These are phyloP conservation scores for Conus betulinus DNA, from an alignment of 1,140 invertebrate species.

Conservation along the genomic window DNA sequence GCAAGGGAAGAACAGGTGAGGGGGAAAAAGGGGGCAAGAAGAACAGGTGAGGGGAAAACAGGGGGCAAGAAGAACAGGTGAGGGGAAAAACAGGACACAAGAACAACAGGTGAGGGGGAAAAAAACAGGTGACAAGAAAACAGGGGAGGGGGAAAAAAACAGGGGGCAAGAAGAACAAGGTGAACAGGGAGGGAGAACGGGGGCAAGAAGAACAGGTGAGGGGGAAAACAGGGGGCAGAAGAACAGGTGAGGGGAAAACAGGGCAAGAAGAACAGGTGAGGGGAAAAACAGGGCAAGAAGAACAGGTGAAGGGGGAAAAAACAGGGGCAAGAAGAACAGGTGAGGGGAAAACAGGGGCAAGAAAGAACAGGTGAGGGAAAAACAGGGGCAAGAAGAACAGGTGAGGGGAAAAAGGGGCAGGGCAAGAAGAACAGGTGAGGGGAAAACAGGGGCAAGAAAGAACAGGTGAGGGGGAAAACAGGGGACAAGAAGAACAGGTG, in stretches of 20 bases:
- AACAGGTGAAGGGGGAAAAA: neutral
- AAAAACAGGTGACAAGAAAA: neutral
- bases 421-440: no score
- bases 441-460: no score
- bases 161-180: neutral
- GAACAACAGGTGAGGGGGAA: neutral
- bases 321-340: neutral
- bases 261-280: no score
- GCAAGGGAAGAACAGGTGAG: neutral
- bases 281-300: no score
- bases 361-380: no score
- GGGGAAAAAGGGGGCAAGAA: no score
- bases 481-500: neutral
- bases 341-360: neutral
- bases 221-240: neutral
- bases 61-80: no score
- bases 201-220: neutral
- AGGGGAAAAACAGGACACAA: no score
- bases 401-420: no score
- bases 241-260: no score
- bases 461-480: neutral
- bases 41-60: no score
- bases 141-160: neutral
- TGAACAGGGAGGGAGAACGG: neutral
- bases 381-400: no score